Evolutionary conservation across 2,888 invertebrate species (phyloP), one percentile per base, ranked within the genome.

Genomic region (Luffia ferchaultella): DNA sequence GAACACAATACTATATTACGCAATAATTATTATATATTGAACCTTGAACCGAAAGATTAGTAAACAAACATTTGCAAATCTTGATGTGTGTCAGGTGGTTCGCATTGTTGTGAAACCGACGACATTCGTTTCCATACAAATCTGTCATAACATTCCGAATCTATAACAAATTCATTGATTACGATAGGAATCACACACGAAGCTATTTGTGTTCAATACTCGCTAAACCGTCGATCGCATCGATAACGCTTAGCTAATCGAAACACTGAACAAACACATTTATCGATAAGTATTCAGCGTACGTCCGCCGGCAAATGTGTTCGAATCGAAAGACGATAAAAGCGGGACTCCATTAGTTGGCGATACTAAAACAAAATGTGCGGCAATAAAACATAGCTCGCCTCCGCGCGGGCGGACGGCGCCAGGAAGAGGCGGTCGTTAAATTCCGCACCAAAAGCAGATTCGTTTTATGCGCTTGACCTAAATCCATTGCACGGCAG

Each of bases 381-480:
- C 3, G 3, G 30, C 12, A 30, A 30, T 30, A 30, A 30, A 30
- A 30, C 30, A 30, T 30, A 30, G 30, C 3, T 3, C 30, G 3
- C 5, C 30, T 3, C 30, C 5, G 30, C 5, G 5, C 5, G 5
- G 30, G 30, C 5, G 5, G 30, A 12, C 30, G 30, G 30, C 30
- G 63, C 58, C 65, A 62, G 60, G 60, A 57, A 58, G 51, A 57
- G 59, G 55, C 53, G 57, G 54, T 57, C 55, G 54, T 56, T 53
- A 57, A 58, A 19, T 43, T 49, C 19, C 42, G 49, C 49, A 49
- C 49, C 18, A 42, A 40, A 49, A 16, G 43, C 20, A 43, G 43
- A 17, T 49, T 42, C 20, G 43, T 49, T 49, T 42, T 42, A 16
- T 19, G 20, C 40, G 19, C 16, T 16, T 49, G 42, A 20, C 43